Base-by-base conservation (phyloP, 2,888 invertebrate species). In the Prenolepis imparis region DNA sequence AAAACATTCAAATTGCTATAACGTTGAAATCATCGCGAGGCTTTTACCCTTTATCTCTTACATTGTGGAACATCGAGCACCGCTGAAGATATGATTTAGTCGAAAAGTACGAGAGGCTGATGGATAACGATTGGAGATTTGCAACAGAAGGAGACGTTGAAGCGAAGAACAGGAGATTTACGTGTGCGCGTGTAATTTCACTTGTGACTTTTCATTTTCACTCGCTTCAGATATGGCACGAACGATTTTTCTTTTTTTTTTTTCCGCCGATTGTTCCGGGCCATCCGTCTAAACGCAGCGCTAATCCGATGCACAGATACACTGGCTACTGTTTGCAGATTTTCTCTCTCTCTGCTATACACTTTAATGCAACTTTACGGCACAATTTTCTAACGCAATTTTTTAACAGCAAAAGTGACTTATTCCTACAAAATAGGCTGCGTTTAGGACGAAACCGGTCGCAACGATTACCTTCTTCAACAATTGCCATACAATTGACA, bases 21-120 rank as follows among this genome's bases (percentile, higher is more conserved):
- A 55, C 9, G 5, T 55, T 39, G n/a, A 18, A 4, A n/a, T 55
- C 55, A 6, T 67, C 8, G 28, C n/a, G 52, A 67, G 9, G 24
- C 39, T 41, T 28, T 55, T 41, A 24, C 24, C 0, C 28, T 9
- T 12, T 21, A n/a, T 21, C n/a, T 52, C n/a, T 8, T 8, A 2
- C 3, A 32, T 48, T 18, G 8, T 52, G 77, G 44, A 11, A 77
- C 84, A 39, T 84, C 86, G 86, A 87, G 81, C 64, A 86, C 64
- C 39, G 28, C 24, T 59, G 36, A 39, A 48, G 11, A 48, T 1
- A 64, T 5, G 52, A 52, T 48, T 52, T 44, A 74, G 39, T 64
- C 57, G 28, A 48, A 61, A 52, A 74, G 15, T 41, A 9, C 32
- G 28, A 48, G 39, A 64, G 57, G 12, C 44, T 59, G 18, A 52